phyloP scores from a whole-genome alignment of 2,797 vertebrate species.

The Anableps anableps region DNA sequence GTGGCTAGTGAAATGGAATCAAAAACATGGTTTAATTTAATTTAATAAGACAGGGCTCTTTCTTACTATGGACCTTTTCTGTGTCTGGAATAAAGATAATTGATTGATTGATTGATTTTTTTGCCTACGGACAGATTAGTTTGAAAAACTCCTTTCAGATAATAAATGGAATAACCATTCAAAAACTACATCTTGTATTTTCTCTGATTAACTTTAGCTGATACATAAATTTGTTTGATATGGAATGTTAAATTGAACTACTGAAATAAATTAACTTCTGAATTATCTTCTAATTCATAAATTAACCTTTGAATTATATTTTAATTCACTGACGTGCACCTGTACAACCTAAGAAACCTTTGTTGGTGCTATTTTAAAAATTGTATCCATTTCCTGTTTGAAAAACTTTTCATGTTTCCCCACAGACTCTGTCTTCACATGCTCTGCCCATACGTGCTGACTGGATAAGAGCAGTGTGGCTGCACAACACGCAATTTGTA shows the following conservation, averaged over 20 bases:
- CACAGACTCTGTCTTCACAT: constrained; percentile 9
- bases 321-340: background rate
- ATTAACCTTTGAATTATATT: too few relatives aligned
- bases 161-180: background rate
- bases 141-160: background rate
- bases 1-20: background rate
- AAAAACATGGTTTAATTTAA: background rate
- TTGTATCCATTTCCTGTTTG: constrained; percentile 30
- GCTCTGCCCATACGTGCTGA: constrained; percentile 51
- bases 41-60: too few relatives aligned
- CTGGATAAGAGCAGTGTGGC: constrained; percentile 41
- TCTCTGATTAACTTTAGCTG: background rate
- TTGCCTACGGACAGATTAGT: background rate
- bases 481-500: constrained; percentile 39
- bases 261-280: background rate
- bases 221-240: background rate
- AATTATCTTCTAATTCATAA: background rate
- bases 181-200: background rate
- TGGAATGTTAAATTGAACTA: background rate
- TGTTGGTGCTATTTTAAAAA: constrained; percentile 34
- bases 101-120: too few relatives aligned
- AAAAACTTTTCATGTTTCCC: constrained; percentile 36
- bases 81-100: too few relatives aligned
- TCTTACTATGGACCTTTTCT: too few relatives aligned
- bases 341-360: constrained; percentile 36